Base-by-base conservation (phyloP, 2,888 invertebrate genomes). In the Eupithecia dodoneata region DNA sequence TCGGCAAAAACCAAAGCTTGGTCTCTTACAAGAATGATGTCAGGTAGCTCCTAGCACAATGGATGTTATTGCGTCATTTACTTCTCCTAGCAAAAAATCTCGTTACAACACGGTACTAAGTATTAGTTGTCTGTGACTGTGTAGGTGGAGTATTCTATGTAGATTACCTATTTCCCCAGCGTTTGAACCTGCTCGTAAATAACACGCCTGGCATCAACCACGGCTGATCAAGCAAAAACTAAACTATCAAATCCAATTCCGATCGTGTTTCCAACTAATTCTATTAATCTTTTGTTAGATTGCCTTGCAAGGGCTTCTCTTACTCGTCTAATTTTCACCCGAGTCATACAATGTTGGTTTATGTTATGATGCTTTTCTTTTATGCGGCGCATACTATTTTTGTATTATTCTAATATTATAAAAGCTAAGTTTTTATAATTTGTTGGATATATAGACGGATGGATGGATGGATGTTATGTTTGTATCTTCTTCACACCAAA, bases 241-340 rank as follows among this genome's bases (percentile, higher is more conserved):
- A 49, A 69, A 69, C 80, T 81, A 81, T 82, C 80, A 80, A 84
- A 87, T 87, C 84, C 87, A 85, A 87, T 87, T 86, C 83, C 81
- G 81, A 83, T 84, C 70, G 82, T 83, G 84, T 86, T 83, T 80
- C 75, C 77, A 85, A 80, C 81, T 84, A 83, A 85, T 83, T 82
- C 82, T 81, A 86, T 85, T 87, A 85, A 87, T 86, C 84, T 83
- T 81, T 76, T 63, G 63, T 81, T 78, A 82, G 82, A 84, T 84
- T 85, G 80, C 81, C 82, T 78, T 79, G 77, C 76, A 83, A 86
- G 80, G 87, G 86, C 82, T 87, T 87, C 86, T 75, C 81, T 81
- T 80, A 81, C n/a, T n/a, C n/a, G 79, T 78, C 77, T 77, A 79
- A 76, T 81, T 84, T 81, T 77, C 81, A 82, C 82, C 9, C 9